Evolutionary conservation across 2,888 invertebrate species (phyloP).

Genomic region (Harpagoxenus sublaevis): DNA sequence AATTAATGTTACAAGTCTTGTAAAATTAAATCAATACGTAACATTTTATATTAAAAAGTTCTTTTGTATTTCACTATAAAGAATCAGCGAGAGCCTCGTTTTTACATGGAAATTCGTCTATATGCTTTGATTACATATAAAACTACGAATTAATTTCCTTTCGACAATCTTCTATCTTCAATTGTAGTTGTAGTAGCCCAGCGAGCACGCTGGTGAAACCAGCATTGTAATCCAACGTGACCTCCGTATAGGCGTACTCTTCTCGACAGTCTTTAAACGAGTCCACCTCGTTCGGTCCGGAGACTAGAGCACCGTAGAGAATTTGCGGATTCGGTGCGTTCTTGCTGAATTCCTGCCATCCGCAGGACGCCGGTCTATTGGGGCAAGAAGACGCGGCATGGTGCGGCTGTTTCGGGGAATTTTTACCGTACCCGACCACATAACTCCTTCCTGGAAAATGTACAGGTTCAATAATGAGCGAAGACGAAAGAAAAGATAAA

Average conservation of each 20-base stretch:
- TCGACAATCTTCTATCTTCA: conserved; percentile 57
- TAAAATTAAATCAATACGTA: not conserved
- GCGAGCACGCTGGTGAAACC: conserved; percentile 88
- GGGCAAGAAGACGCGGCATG: conserved; percentile 88
- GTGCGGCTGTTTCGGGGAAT: conserved; percentile 87
- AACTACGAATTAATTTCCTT: not conserved
- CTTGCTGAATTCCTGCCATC: conserved; percentile 86
- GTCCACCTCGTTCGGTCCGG: conserved; percentile 88
- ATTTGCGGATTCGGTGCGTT: conserved; percentile 87
- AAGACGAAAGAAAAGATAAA: not conserved
- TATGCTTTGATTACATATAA: not conserved
- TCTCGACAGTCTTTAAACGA: conserved; percentile 87
- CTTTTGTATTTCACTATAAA: not conserved
- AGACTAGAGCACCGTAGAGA: conserved; percentile 88
- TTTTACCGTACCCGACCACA: conserved; percentile 87
- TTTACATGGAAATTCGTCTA: not conserved
- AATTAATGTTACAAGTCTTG: conserved; percentile 1
- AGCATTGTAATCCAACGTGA: conserved; percentile 88
- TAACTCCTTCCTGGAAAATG: conserved; percentile 86
- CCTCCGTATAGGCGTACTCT: conserved; percentile 88
- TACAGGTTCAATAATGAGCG: not conserved
- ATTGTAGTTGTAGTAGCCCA: conserved; percentile 85
- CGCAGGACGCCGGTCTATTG: conserved; percentile 86
- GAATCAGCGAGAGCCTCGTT: not conserved
- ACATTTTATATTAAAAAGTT: not conserved